phyloP scores from a whole-genome alignment of 1,140 invertebrate species.

The Geopemphigus sp. region DNA sequence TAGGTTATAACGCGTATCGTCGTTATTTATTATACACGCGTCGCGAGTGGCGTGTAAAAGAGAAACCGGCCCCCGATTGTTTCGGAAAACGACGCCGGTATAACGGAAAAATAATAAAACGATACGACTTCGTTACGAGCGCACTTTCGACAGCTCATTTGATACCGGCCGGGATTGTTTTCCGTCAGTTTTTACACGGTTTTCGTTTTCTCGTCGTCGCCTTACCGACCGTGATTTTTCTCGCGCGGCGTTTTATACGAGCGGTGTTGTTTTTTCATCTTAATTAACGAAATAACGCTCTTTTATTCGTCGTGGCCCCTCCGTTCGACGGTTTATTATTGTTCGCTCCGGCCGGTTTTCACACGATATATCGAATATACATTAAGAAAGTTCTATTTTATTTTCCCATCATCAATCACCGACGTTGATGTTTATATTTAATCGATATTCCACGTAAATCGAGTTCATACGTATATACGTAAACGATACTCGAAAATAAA shows the following conservation, averaged over 20 bases:
- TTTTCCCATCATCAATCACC: conserved; percentile 22
- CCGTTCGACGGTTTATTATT: conserved; percentile 16
- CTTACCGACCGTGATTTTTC: background rate
- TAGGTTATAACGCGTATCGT: too few species aligned
- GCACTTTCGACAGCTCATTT: conserved; percentile 12
- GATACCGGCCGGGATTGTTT: background rate
- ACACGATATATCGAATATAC: background rate
- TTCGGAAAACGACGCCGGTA: background rate
- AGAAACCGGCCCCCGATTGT: background rate
- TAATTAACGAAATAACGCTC: conserved; percentile 7
- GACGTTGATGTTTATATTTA: conserved; percentile 11
- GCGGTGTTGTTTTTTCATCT: conserved; percentile 11
- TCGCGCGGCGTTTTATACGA: conserved; percentile 4
- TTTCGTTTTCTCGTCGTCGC: too few species aligned
- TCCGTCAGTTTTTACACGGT: background rate
- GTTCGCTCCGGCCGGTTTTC: background rate
- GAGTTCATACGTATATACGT: background rate
- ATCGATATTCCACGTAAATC: conserved; percentile 1
- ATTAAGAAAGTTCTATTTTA: background rate
- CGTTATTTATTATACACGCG: too few species aligned
- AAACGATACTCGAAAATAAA: conserved; percentile 12
- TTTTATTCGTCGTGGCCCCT: background rate
- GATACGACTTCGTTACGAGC: conserved; percentile 22
- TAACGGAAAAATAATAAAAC: too few species aligned
- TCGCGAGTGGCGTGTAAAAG: too few species aligned